Evolutionary conservation across 2,797 vertebrate genomes (phyloP).

Genomic region (Schizothorax lantsangensis): DNA sequence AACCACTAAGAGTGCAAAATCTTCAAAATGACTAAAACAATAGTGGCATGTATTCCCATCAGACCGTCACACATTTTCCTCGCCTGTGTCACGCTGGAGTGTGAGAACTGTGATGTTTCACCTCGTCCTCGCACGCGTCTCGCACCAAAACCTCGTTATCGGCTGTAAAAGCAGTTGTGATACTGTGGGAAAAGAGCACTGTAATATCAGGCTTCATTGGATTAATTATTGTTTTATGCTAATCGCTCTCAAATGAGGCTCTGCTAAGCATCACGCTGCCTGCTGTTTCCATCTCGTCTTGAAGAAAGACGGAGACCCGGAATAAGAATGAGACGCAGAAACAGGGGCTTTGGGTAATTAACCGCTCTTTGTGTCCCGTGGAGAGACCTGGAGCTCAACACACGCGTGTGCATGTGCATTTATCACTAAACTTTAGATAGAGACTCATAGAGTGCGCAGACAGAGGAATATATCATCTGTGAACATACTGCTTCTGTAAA

Average conservation of each 20-base stretch:
- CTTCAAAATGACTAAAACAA: background rate
- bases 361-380: conserved; percentile 60
- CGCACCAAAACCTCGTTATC: conserved; percentile 14
- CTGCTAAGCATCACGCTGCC: conserved; percentile 63
- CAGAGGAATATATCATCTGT: conserved; percentile 29
- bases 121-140: background rate
- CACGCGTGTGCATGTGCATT: background rate
- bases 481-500: conserved; percentile 16
- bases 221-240: conserved; percentile 70
- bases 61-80: background rate
- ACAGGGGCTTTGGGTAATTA: conserved; percentile 71
- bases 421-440: conserved; percentile 39
- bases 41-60: background rate
- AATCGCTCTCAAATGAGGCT: conserved; percentile 67
- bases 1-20: background rate
- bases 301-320: background rate
- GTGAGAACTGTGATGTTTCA: background rate
- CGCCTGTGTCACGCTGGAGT: background rate
- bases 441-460: conserved; percentile 46
- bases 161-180: conserved; percentile 53
- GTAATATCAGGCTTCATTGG: conserved; percentile 66
- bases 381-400: conserved; percentile 53
- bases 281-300: conserved; percentile 56
- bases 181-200: conserved; percentile 37
- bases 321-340: conserved; percentile 62